Base-by-base conservation (phyloP, 2,113 vertebrate species). In the Syngnathus scovelli region DNA sequence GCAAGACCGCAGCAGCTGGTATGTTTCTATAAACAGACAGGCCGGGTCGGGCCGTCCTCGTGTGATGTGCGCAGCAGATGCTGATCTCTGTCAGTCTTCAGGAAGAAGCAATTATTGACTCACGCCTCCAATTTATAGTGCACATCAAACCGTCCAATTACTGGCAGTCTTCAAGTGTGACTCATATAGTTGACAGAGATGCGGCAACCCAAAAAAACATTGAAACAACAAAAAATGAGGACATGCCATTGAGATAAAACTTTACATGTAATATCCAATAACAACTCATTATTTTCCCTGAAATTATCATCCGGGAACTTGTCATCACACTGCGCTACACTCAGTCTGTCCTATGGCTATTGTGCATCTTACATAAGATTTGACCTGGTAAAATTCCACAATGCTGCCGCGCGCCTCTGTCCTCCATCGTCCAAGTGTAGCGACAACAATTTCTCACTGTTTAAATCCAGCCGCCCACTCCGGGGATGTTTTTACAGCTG, bases 341-440 rank as follows among this genome's bases (percentile, higher is more conserved):
- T 44, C 39, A 66, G 68, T 77, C 51, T 66, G 78, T 73, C 75
- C 68, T 68, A 13, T 72, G 72, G 52, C 61, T 49, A 68, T 81
- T 68, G 60, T 48, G 68, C 21, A 68, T 78, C 75, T 89, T 87
- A 79, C 79, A 83, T 83, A 87, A 90, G 78, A 27, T 49, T 68
- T 76, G 78, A 75, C 69, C 78, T 77, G 78, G 83, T 87, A 87
- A 88, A 87, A 88, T 89, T 89, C 86, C 84, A 86, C 83, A 41
- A 61, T n/a, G 58, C 71, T 71, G n/a, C 8, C 64, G 60, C 39
- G 55, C 51, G 68, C 67, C 69, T 71, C 38, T 56, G 69, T 76
- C 67, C 61, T 78, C 74, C 39, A 56, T 78, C 68, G 54, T 80
- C 71, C 52, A 67, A 78, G 69, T 64, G 63, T 78, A 55, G 73